phyloP scores from a whole-genome alignment of 2,797 vertebrate genomes.

The Leptoclinus maculatus region DNA sequence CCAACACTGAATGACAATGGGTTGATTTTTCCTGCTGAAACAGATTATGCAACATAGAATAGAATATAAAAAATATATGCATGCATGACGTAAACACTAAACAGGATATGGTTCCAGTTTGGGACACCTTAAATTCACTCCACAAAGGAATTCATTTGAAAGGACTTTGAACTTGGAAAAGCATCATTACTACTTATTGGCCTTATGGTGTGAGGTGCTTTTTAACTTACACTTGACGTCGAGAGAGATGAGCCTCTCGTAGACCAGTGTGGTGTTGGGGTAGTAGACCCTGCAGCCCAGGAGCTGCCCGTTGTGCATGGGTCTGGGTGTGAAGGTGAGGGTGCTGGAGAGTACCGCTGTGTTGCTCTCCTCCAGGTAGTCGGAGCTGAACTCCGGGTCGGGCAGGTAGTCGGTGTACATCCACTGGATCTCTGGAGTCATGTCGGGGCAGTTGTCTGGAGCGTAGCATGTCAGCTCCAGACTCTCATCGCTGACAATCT shows the following conservation, averaged over 20 bases:
- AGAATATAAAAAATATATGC: neutral
- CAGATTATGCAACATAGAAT: neutral
- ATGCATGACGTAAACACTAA: neutral
- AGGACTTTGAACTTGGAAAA: neutral
- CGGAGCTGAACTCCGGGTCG: constrained; percentile 83
- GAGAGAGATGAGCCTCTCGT: constrained; percentile 87
- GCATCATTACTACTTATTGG: neutral
- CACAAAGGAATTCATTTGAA: neutral
- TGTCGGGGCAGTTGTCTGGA: constrained; percentile 92
- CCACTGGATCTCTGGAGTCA: constrained; percentile 91
- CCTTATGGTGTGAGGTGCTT: neutral
- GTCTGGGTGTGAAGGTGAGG: constrained; percentile 88
- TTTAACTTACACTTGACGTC: constrained; percentile 91
- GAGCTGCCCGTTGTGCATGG: constrained; percentile 90
- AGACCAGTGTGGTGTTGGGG: constrained; percentile 87
- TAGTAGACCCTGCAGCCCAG: constrained; percentile 91
- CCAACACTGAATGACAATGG: neutral
- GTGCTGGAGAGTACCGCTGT: constrained; percentile 88
- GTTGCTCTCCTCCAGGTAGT: constrained; percentile 87
- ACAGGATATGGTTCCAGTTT: neutral
- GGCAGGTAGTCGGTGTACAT: constrained; percentile 89
- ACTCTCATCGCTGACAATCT: constrained; percentile 88
- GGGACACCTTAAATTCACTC: neutral
- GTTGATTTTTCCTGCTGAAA: neutral
- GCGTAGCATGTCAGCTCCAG: constrained; percentile 90